Evolutionary conservation across 1,140 invertebrate genomes (phyloP).

Genomic region (Marisa cornuarietis): DNA sequence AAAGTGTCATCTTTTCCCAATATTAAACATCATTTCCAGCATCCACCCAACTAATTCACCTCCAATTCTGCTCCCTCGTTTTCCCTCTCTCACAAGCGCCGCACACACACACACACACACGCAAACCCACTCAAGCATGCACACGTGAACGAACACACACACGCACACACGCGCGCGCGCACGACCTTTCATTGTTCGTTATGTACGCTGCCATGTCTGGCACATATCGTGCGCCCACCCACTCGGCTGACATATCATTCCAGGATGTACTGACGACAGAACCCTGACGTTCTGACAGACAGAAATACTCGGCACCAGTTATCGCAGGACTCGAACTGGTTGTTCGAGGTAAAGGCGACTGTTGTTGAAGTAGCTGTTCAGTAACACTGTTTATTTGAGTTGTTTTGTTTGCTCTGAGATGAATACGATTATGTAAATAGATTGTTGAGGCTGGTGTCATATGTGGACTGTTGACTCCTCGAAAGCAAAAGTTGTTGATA

Average conservation of each 20-base stretch:
- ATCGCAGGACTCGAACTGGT: not conserved
- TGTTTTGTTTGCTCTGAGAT: too few relatives aligned
- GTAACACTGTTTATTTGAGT: too few relatives aligned
- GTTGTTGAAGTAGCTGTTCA: too few relatives aligned
- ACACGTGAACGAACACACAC: not conserved
- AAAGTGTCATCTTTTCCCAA: not conserved
- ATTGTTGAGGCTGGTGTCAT: too few relatives aligned
- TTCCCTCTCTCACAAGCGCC: not conserved
- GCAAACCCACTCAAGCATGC: not conserved
- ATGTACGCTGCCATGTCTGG: not conserved
- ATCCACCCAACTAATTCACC: too few relatives aligned
- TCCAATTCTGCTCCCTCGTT: too few relatives aligned
- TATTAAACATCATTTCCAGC: not conserved
- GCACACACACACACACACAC: constrained; percentile 9
- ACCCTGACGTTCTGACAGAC: not conserved
- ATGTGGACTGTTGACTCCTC: too few relatives aligned
- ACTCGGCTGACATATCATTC: not conserved
- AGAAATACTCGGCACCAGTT: not conserved
- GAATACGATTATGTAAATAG: too few relatives aligned
- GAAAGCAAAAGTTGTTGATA: too few relatives aligned
- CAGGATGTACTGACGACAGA: not conserved
- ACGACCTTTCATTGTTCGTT: not conserved
- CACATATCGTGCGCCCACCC: not conserved
- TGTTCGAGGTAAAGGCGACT: too few relatives aligned
- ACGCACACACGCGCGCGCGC: constrained; percentile 10